phyloP scores from a whole-genome alignment of 2,888 invertebrate genomes.

The Quadroppia sp. region DNA sequence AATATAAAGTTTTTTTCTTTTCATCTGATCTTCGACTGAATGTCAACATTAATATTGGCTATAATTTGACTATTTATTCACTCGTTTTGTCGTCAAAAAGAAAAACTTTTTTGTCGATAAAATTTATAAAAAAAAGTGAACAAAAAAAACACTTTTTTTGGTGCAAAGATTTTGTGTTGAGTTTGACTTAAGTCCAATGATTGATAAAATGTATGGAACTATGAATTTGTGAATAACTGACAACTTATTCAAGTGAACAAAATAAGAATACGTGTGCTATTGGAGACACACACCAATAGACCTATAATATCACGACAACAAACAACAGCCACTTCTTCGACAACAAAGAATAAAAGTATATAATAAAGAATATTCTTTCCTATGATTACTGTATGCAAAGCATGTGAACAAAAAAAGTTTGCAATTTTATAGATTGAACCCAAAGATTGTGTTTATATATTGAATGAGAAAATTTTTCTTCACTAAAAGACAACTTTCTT shows the following conservation, averaged over 20 bases:
- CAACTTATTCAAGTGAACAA: constrained; percentile 27
- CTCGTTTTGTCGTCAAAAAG: neutral
- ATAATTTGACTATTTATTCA: neutral
- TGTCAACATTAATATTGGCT: neutral
- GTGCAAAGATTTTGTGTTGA: constrained; percentile 4
- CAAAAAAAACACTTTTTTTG: neutral
- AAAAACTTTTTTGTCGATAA: constrained; percentile 4
- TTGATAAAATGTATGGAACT: constrained; percentile 24
- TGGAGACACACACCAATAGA: neutral
- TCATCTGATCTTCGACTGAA: too few species aligned
- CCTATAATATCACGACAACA: neutral
- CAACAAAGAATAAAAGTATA: neutral
- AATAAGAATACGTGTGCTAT: constrained; percentile 8
- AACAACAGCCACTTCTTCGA: neutral
- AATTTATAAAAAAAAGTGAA: neutral
- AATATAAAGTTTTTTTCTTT: too few species aligned
- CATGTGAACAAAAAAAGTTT: constrained; percentile 34
- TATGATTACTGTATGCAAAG: constrained; percentile 26
- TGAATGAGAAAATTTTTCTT: neutral
- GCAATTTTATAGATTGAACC: constrained; percentile 14
- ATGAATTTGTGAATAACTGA: constrained; percentile 23
- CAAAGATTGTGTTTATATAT: neutral
- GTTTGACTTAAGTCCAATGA: constrained; percentile 15
- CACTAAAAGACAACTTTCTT: neutral
- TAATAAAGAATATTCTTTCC: constrained; percentile 21